Evolutionary conservation across 2,888 invertebrate species (phyloP).

Genomic region (Emmelina monodactyla): DNA sequence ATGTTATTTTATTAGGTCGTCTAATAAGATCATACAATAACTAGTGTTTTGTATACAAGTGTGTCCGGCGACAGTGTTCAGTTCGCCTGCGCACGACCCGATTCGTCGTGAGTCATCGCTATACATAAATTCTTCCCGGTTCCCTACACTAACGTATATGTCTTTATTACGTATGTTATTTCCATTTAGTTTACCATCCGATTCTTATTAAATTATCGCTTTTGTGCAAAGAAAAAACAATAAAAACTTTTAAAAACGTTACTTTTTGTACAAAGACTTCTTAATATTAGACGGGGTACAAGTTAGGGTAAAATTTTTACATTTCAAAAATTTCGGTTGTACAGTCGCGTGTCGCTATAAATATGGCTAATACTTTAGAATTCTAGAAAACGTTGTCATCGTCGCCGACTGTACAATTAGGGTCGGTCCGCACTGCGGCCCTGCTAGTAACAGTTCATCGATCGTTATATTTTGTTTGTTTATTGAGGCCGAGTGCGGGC

Average conservation of each 20-base stretch:
- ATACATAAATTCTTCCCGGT: slow-evolving; percentile 57
- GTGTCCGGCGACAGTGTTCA: too few relatives aligned
- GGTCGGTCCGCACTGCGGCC: neutral
- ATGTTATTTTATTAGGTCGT: too few relatives aligned
- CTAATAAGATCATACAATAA: too few relatives aligned
- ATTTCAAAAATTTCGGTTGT: too few relatives aligned
- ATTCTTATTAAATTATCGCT: slow-evolving; percentile 23
- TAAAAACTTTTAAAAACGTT: slow-evolving; percentile 29
- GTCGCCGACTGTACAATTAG: neutral
- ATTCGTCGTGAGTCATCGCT: slow-evolving; percentile 17
- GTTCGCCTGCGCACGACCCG: neutral
- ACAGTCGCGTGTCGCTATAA: neutral
- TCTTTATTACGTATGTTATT: slow-evolving; percentile 67
- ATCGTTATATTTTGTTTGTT: neutral
- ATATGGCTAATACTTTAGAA: neutral
- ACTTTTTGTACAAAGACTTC: slow-evolving; percentile 38
- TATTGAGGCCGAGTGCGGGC: neutral
- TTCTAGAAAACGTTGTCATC: neutral
- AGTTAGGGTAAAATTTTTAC: neutral
- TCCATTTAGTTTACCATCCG: slow-evolving; percentile 49
- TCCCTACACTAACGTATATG: slow-evolving; percentile 64
- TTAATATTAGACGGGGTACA: neutral
- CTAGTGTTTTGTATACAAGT: too few relatives aligned
- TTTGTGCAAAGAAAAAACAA: slow-evolving; percentile 58
- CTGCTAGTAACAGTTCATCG: neutral